A percentile compares a stretch with the other conserved stretches of the same genome.
phyloP scores from a whole-genome alignment of 53 echinoderm and acorn worm genomes.

The Glandiceps talaboti region DNA sequence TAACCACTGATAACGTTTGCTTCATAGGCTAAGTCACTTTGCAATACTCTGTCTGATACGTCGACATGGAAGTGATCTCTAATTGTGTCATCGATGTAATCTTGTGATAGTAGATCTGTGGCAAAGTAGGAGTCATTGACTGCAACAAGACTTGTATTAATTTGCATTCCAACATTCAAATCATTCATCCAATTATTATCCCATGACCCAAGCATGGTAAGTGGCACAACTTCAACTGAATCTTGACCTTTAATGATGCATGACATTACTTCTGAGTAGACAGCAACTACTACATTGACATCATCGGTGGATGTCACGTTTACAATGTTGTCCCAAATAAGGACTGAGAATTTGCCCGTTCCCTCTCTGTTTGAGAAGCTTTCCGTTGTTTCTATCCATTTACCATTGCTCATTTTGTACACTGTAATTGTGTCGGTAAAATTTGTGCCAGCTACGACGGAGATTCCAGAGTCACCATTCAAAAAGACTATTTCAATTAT shows the following conservation, averaged over 20 bases:
- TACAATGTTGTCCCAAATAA: conserved; percentile 14
- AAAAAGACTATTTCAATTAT: conserved; percentile 40
- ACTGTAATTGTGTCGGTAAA: background rate
- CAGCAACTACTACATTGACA: conserved; percentile 25
- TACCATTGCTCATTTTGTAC: background rate
- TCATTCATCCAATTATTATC: conserved; percentile 54
- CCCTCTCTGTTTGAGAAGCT: background rate
- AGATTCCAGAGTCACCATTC: conserved; percentile 25
- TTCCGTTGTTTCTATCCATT: background rate
- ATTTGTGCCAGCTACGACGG: conserved; percentile 11
- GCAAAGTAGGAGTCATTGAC: conserved; percentile 41
- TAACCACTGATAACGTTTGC: conserved; percentile 34
- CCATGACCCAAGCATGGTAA: conserved; percentile 35
- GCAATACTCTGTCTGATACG: conserved; percentile 17
- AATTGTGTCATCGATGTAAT: conserved; percentile 35
- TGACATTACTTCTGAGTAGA: conserved; percentile 31
- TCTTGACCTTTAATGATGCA: conserved; percentile 25
- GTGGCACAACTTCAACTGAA: background rate
- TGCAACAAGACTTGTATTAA: conserved; percentile 9
- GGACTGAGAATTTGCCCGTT: background rate
- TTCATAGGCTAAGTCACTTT: conserved; percentile 23
- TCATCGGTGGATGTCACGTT: conserved; percentile 30
- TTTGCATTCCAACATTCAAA: conserved; percentile 27
- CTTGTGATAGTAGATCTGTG: conserved; percentile 26
- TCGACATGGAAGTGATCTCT: conserved; percentile 14